phyloP scores from a whole-genome alignment of 1,140 invertebrate species.

The Megathymus violae region DNA sequence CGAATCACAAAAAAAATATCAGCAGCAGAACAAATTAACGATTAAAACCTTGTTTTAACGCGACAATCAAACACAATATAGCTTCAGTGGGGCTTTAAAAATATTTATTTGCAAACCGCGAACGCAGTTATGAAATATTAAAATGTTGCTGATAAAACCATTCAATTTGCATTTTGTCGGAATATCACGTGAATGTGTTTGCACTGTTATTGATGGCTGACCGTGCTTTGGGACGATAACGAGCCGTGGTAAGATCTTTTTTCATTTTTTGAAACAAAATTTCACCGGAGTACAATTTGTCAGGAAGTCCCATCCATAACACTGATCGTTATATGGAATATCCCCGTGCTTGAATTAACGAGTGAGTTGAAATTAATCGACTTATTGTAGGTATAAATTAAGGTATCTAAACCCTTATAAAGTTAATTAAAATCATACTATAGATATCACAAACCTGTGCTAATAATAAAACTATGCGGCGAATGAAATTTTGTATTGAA shows the following conservation, averaged over 20 bases:
- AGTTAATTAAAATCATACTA: too few species aligned
- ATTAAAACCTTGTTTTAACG: neutral
- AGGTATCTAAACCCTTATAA: too few species aligned
- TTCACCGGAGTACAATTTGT: too few species aligned
- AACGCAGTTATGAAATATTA: slow-evolving; percentile 26
- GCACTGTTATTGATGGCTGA: slow-evolving; percentile 14
- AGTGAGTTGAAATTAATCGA: too few species aligned
- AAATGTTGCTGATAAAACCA: slow-evolving; percentile 21
- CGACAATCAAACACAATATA: neutral
- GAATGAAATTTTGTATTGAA: too few species aligned
- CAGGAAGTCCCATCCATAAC: too few species aligned
- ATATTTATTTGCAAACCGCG: slow-evolving; percentile 18
- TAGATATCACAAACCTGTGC: too few species aligned
- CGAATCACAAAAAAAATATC: neutral
- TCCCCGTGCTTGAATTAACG: too few species aligned
- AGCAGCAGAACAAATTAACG: neutral
- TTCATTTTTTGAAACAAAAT: neutral
- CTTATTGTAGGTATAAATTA: too few species aligned
- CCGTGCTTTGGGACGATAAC: slow-evolving; percentile 13
- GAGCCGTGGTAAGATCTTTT: neutral
- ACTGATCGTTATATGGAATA: too few species aligned
- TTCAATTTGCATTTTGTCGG: slow-evolving; percentile 28
- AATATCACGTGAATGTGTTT: slow-evolving; percentile 20
- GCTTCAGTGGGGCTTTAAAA: neutral
- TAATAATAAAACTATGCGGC: too few species aligned